Conservation (phyloP, 2,888 invertebrate species). For the Coenonympha arcania region DNA sequence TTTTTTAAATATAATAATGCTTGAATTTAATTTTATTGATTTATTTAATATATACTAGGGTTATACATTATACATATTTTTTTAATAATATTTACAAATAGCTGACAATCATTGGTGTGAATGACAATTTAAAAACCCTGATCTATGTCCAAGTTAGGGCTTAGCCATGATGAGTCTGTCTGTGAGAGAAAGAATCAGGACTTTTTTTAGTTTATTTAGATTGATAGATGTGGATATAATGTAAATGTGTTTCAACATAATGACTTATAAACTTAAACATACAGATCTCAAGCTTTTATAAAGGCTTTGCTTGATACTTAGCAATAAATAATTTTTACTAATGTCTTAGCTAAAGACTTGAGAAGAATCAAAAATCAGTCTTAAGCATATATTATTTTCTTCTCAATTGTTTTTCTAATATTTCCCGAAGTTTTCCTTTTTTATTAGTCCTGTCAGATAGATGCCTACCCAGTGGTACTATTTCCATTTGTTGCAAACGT, state of each 20-base stretch:
- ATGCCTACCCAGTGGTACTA: slow-evolving; percentile 76
- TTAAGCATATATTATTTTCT: slow-evolving; percentile 39
- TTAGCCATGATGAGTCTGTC: too few relatives aligned
- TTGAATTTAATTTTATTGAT: neutral
- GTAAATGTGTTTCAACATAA: too few relatives aligned
- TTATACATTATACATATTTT: neutral
- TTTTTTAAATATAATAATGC: slow-evolving; percentile 9
- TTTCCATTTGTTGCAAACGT: slow-evolving; percentile 76
- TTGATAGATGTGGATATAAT: too few relatives aligned
- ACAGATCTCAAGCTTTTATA: too few relatives aligned
- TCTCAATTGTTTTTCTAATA: slow-evolving; percentile 57
- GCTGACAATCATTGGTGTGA: too few relatives aligned
- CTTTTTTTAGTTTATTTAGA: too few relatives aligned
- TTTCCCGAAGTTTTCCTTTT: slow-evolving; percentile 56
- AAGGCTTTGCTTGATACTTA: too few relatives aligned
- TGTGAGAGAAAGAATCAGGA: too few relatives aligned
- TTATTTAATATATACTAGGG: neutral
- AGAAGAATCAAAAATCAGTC: slow-evolving; percentile 12
- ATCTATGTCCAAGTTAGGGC: too few relatives aligned
- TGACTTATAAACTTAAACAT: too few relatives aligned
- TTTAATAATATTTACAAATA: too few relatives aligned
- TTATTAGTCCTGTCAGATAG: slow-evolving; percentile 60
- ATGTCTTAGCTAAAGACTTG: neutral
- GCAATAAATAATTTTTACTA: neutral
- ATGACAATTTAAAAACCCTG: too few relatives aligned